Conservation (phyloP, 2,888 invertebrate species). For the Apamea epomidion region DNA sequence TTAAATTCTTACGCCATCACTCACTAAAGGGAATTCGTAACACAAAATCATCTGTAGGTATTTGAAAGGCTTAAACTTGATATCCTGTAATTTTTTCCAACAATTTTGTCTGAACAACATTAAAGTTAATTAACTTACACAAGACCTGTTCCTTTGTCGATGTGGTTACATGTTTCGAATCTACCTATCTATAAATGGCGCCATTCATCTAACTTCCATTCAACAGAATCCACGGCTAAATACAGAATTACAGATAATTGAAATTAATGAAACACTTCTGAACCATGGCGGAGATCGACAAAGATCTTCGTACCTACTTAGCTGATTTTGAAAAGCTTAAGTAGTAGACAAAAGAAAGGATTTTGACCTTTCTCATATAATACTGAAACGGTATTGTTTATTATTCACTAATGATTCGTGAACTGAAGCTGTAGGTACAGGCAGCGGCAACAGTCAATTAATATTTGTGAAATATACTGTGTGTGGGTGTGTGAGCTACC, state of each 20-base stretch:
- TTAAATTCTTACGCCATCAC: no score
- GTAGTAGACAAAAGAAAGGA: conserved; percentile 34
- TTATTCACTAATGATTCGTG: conserved; percentile 29
- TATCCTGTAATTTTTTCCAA: not conserved
- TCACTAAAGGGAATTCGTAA: not conserved
- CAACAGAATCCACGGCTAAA: conserved; percentile 28
- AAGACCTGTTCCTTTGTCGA: conserved; percentile 30
- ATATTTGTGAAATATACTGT: not conserved
- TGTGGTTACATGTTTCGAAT: conserved; percentile 1
- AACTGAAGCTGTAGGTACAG: not conserved
- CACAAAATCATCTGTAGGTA: not conserved
- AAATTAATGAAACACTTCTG: conserved; percentile 41
- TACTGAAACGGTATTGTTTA: conserved; percentile 30
- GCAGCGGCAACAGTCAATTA: not conserved
- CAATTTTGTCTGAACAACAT: not conserved
- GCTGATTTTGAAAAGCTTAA: conserved; percentile 6
- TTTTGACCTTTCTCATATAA: conserved; percentile 18
- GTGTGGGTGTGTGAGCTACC: not conserved
- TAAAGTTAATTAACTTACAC: conserved; percentile 34
- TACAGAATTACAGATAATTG: conserved; percentile 35
- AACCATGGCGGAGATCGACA: conserved; percentile 30
- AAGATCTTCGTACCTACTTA: conserved; percentile 26
- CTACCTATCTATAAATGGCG: conserved; percentile 11
- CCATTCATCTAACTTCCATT: conserved; percentile 40
- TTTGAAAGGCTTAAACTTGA: not conserved